Evolutionary conservation across 2,113 vertebrate genomes (phyloP).

Genomic region (Gavia stellata): DNA sequence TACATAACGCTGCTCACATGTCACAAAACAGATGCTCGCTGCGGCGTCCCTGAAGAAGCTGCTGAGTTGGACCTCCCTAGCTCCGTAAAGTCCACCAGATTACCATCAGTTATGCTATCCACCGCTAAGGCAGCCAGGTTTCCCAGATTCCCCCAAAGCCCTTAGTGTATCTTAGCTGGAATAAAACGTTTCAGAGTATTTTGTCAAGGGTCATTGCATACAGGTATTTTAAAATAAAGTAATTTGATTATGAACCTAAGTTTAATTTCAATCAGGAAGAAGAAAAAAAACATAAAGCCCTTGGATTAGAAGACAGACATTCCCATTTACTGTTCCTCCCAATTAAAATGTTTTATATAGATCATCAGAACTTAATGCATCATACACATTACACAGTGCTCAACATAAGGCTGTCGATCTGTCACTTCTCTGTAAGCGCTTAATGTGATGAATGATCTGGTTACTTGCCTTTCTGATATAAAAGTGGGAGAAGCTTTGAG

Average conservation of each 20-base stretch:
- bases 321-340: background rate
- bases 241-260: background rate
- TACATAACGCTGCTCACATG: background rate
- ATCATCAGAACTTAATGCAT: conserved; percentile 15
- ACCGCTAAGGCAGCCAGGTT: background rate
- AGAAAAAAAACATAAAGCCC: background rate
- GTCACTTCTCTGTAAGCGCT: background rate
- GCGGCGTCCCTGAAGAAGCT: background rate
- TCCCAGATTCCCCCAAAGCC: background rate
- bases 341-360: background rate
- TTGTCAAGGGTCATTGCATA: background rate
- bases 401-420: conserved; percentile 13
- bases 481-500: conserved; percentile 24
- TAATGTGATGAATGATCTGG: conserved; percentile 12
- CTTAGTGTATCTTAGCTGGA: background rate
- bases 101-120: background rate
- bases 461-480: conserved; percentile 14
- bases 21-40: background rate
- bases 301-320: background rate
- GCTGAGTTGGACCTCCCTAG: background rate
- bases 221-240: background rate
- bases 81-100: background rate
- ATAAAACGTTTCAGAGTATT: background rate
- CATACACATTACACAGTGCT: background rate
- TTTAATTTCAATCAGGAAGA: background rate